Percentiles rank a stretch among this genome's conserved stretches.
These are phyloP conservation scores for Psittacula derbiana DNA, from an alignment of 2,797 vertebrate species.

Conservation along the genomic window DNA sequence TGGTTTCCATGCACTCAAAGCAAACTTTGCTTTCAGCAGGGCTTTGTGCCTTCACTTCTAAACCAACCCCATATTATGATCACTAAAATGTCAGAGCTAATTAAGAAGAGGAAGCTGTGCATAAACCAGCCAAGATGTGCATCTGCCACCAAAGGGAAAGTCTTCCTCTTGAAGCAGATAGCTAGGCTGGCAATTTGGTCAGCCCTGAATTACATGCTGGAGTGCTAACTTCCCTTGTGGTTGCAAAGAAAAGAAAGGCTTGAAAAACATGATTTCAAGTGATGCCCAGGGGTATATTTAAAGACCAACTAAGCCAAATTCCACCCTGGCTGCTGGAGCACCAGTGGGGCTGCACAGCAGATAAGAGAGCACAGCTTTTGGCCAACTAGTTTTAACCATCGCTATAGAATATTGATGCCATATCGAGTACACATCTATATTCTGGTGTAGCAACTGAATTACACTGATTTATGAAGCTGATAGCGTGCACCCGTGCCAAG, in stretches of 20 bases:
- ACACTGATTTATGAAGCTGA: slow-evolving; percentile 69
- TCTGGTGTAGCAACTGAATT: slow-evolving; percentile 1
- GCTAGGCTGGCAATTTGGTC: slow-evolving; percentile 58
- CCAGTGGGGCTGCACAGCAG: background rate
- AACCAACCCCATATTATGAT: background rate
- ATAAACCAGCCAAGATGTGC: background rate
- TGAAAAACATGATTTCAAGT: slow-evolving; percentile 37
- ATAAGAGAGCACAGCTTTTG: background rate
- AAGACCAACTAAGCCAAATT: slow-evolving; percentile 12
- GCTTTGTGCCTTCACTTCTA: background rate
- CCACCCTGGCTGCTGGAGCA: background rate
- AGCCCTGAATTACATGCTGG: slow-evolving; percentile 60
- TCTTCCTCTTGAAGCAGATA: background rate
- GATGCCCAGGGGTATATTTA: slow-evolving; percentile 30
- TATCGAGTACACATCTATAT: background rate
- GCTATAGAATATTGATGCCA: background rate
- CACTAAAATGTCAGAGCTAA: slow-evolving; percentile 22
- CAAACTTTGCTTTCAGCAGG: background rate
- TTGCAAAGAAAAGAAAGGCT: slow-evolving; percentile 6
- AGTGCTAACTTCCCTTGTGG: slow-evolving; percentile 51
- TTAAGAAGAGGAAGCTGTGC: slow-evolving; percentile 5
- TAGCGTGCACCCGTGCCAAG: slow-evolving; percentile 16
- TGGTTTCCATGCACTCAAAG: background rate
- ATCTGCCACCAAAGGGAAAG: background rate
- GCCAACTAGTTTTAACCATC: background rate